A percentile compares a stretch with the other conserved stretches of the same genome.
Evolutionary conservation across 2,797 vertebrate genomes (phyloP).

Genomic region (Leuciscus waleckii): DNA sequence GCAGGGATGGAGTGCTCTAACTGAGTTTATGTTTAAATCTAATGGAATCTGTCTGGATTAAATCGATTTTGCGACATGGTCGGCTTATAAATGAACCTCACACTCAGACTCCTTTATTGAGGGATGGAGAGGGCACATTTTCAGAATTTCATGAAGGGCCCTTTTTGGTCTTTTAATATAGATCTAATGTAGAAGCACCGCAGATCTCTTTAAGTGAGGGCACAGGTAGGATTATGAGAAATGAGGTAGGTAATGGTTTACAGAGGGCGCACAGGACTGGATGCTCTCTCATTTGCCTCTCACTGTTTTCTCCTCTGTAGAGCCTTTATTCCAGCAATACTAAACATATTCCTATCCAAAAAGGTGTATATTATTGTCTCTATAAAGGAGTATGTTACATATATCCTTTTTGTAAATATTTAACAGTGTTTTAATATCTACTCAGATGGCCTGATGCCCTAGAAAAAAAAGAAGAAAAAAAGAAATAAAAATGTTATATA

Average conservation of each 20-base stretch:
- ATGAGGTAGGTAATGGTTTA: conserved; percentile 57
- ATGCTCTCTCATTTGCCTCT: conserved; percentile 15
- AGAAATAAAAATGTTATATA: too few species aligned
- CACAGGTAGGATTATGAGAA: conserved; percentile 57
- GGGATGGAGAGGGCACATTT: conserved; percentile 41
- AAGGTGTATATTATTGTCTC: background rate
- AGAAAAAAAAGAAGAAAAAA: background rate
- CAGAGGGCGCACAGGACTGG: conserved; percentile 30
- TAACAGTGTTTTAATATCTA: background rate
- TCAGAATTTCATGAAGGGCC: conserved; percentile 47
- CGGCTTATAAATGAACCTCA: conserved; percentile 70
- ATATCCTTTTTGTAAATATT: background rate
- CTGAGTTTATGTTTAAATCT: conserved; percentile 73
- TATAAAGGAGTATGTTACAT: background rate
- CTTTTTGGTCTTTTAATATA: conserved; percentile 64
- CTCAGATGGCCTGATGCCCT: background rate
- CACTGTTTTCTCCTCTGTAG: conserved; percentile 12
- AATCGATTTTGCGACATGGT: conserved; percentile 69
- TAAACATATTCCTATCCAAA: background rate
- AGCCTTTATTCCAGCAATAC: background rate
- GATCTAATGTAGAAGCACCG: conserved; percentile 56
- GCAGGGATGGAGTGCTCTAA: conserved; percentile 68
- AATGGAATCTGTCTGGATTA: conserved; percentile 71
- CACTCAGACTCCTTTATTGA: conserved; percentile 46
- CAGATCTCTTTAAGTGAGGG: conserved; percentile 5